Evolutionary conservation across 2,113 vertebrate genomes (phyloP).

Genomic region (Cavia porcellus): DNA sequence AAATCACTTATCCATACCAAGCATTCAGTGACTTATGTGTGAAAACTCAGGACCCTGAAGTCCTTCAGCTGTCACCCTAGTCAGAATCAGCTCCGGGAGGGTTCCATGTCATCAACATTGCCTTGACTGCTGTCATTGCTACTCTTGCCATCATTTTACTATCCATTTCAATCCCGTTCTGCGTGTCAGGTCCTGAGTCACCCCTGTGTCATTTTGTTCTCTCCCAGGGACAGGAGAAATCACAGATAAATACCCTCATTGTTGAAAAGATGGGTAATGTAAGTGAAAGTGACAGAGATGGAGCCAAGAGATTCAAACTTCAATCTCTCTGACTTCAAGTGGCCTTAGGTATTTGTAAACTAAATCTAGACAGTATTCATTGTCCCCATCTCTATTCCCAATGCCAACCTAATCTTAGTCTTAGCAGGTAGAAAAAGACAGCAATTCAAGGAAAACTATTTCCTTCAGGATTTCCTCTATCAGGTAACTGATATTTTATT

Average conservation of each 20-base stretch:
- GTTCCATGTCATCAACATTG: accelerated
- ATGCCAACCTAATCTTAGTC: accelerated
- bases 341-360: not conserved
- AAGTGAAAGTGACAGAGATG: not conserved
- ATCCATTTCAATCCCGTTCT: not conserved
- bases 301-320: not conserved
- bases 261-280: not conserved
- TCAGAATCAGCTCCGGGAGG: not conserved
- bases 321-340: not conserved
- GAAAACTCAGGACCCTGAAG: not conserved
- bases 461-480: not conserved
- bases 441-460: not conserved
- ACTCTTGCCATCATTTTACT: accelerated
- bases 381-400: not conserved
- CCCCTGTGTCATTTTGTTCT: not conserved
- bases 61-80: not conserved
- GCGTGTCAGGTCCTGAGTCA: not conserved
- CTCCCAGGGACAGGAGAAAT: not conserved
- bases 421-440: not conserved
- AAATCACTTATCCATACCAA: too few species aligned
- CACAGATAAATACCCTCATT: not conserved
- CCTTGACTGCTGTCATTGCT: too few species aligned
- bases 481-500: not conserved
- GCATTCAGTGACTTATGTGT: not conserved
- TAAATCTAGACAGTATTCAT: not conserved